Conservation (phyloP, 2,113 vertebrate genomes). For the Ranitomeya variabilis region DNA sequence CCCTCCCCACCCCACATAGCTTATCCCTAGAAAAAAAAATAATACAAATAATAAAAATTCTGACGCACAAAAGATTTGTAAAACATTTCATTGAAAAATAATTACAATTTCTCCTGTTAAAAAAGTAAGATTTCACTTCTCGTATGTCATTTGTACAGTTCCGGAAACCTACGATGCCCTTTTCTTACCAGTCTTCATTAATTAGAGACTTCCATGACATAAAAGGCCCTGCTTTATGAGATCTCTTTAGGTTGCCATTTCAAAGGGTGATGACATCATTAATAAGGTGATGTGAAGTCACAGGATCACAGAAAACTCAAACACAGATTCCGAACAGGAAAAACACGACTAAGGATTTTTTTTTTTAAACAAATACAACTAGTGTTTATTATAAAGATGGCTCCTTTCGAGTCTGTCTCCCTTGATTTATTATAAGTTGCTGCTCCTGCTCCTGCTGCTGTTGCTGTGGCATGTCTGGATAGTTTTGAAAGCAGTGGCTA, state of each 20-base stretch:
- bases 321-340: slow-evolving; percentile 68
- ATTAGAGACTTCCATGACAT: slow-evolving; percentile 66
- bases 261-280: slow-evolving; percentile 66
- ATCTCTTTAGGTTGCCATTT: slow-evolving; percentile 68
- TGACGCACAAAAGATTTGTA: slow-evolving; percentile 68
- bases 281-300: slow-evolving; percentile 70
- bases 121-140: slow-evolving; percentile 61
- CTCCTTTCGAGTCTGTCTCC: slow-evolving; percentile 70
- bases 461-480: slow-evolving; percentile 72
- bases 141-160: slow-evolving; percentile 65
- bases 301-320: slow-evolving; percentile 70
- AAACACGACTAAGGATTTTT: slow-evolving; percentile 69
- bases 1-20: neutral
- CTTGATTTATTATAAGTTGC: slow-evolving; percentile 69
- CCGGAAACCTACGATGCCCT: slow-evolving; percentile 65
- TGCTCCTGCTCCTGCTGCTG: slow-evolving; percentile 74
- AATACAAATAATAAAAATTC: slow-evolving; percentile 60
- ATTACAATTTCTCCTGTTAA: slow-evolving; percentile 67
- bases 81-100: slow-evolving; percentile 68
- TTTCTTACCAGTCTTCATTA: slow-evolving; percentile 71
- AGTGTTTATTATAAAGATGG: slow-evolving; percentile 73
- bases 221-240: slow-evolving; percentile 66
- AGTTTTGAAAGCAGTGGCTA: slow-evolving; percentile 72
- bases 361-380: slow-evolving; percentile 74
- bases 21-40: slow-evolving; percentile 26